Percentiles rank a stretch among this genome's conserved stretches.
phyloP scores from a whole-genome alignment of 2,113 vertebrate species.

The Furnarius figulus region DNA sequence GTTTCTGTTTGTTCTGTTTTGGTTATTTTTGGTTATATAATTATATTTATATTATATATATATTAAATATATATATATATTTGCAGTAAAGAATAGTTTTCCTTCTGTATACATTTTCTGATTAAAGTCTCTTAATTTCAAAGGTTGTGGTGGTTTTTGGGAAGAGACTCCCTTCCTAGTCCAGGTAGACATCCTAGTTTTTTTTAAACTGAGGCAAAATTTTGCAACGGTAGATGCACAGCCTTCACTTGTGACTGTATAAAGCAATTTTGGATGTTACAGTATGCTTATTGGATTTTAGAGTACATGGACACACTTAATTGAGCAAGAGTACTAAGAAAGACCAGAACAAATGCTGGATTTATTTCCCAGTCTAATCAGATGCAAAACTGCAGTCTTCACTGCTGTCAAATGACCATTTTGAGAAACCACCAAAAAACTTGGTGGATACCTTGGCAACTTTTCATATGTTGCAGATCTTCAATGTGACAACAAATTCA shows the following conservation, averaged over 20 bases:
- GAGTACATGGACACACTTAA: background rate
- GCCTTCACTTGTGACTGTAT: background rate
- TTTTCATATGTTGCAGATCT: background rate
- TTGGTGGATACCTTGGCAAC: background rate
- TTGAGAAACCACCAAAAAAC: background rate
- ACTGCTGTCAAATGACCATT: background rate
- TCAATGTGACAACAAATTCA: background rate
- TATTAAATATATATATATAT: too few relatives aligned
- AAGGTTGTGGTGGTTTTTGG: too few relatives aligned
- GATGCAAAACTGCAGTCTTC: background rate
- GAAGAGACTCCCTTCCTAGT: too few relatives aligned
- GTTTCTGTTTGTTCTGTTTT: too few relatives aligned
- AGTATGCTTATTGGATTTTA: accelerated
- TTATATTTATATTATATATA: too few relatives aligned
- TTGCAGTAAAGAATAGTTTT: too few relatives aligned
- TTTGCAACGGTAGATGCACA: background rate
- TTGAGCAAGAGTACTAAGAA: background rate
- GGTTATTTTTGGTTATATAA: too few relatives aligned
- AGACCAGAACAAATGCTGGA: background rate
- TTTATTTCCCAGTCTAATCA: background rate
- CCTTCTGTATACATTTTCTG: too few relatives aligned
- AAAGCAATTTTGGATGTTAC: background rate
- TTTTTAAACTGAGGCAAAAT: too few relatives aligned
- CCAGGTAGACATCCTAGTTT: too few relatives aligned
- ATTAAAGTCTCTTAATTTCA: too few relatives aligned